Percentiles rank a stretch among this genome's conserved stretches.
phyloP scores from a whole-genome alignment of 2,797 vertebrate genomes.

The Moxostoma hubbsi region DNA sequence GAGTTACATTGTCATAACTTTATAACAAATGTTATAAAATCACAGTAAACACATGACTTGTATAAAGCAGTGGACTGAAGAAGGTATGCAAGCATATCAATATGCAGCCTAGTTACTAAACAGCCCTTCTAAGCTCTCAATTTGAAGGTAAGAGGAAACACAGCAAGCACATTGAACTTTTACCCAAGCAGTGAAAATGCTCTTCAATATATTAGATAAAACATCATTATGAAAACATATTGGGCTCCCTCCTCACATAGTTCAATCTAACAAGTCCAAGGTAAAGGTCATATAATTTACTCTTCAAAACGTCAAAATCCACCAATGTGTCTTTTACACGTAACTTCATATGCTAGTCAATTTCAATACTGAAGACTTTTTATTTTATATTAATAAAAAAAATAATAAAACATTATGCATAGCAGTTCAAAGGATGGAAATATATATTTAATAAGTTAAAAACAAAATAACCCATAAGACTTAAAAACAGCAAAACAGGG shows the following conservation, averaged over 20 bases:
- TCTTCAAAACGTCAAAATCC: too few relatives aligned
- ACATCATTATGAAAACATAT: background rate
- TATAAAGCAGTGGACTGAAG: constrained; percentile 43
- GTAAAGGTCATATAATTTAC: background rate
- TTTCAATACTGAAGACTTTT: too few relatives aligned
- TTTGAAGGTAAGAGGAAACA: constrained; percentile 37
- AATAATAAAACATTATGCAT: too few relatives aligned
- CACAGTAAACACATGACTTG: constrained; percentile 33
- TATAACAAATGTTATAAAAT: constrained; percentile 12
- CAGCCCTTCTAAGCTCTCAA: constrained; percentile 14
- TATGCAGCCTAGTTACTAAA: constrained; percentile 37
- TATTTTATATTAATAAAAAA: too few relatives aligned
- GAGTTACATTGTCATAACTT: constrained; percentile 22
- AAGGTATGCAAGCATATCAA: constrained; percentile 39
- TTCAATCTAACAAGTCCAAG: background rate
- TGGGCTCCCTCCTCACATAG: background rate
- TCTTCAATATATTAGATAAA: constrained; percentile 16
- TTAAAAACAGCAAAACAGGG: too few relatives aligned
- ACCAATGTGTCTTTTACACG: too few relatives aligned
- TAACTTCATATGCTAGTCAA: too few relatives aligned
- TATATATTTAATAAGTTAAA: too few relatives aligned
- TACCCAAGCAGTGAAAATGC: constrained; percentile 35
- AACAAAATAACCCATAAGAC: too few relatives aligned
- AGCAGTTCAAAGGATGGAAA: too few relatives aligned
- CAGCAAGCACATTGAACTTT: constrained; percentile 36